Evolutionary conservation across 2,113 vertebrate species (phyloP).

Genomic region (Anthoscopus minutus): DNA sequence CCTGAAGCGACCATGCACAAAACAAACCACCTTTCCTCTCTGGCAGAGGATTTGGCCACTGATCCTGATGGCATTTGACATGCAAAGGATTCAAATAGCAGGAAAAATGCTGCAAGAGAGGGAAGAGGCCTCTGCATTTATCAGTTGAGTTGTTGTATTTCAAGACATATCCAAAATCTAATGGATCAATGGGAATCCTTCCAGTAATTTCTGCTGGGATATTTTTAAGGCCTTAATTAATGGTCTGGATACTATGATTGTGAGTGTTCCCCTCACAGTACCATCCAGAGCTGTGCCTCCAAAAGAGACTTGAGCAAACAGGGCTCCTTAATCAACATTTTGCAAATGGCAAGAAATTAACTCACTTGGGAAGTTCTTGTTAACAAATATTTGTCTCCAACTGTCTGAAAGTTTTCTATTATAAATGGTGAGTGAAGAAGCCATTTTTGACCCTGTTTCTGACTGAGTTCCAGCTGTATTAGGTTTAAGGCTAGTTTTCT

Average conservation of each 20-base stretch:
- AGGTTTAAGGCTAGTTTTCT: background rate
- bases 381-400: background rate
- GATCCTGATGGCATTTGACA: background rate
- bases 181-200: constrained; percentile 40
- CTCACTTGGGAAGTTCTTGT: background rate
- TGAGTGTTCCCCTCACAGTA: background rate
- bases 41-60: background rate
- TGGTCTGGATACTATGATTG: background rate
- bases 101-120: background rate
- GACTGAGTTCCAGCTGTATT: background rate
- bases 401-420: background rate
- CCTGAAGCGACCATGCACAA: background rate
- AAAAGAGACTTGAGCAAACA: background rate
- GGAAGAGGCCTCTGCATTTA: background rate
- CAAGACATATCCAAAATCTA: constrained; percentile 14
- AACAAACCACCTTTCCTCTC: background rate
- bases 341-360: background rate
- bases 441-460: background rate
- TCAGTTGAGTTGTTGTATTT: background rate
- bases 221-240: constrained; percentile 1
- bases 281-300: background rate
- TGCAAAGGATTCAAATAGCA: background rate
- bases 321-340: background rate
- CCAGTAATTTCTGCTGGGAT: background rate
- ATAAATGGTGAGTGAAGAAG: background rate